These are phyloP conservation scores for Bothrops jararaca DNA, from an alignment of 2,113 vertebrate genomes.

Conservation along the genomic window DNA sequence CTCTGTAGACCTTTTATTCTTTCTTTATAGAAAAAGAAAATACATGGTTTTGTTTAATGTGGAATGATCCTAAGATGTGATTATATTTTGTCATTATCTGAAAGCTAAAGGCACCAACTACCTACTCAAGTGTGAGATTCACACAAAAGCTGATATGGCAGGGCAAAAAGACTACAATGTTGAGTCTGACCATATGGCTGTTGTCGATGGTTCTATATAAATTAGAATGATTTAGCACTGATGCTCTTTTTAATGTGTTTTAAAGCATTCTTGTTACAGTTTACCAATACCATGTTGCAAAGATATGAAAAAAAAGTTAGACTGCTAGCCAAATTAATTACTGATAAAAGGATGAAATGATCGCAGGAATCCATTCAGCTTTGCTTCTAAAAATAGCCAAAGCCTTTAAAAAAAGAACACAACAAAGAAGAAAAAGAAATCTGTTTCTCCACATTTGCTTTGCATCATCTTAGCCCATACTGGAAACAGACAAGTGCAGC, in stretches of 20 bases:
- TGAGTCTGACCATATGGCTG: background rate
- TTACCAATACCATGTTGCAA: background rate
- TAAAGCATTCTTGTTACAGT: slow-evolving; percentile 6
- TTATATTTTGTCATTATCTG: background rate
- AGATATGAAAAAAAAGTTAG: background rate
- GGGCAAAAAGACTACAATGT: background rate
- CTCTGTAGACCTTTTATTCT: background rate
- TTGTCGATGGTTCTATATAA: background rate
- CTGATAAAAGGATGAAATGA: slow-evolving; percentile 11
- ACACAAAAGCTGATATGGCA: background rate
- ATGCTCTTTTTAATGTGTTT: background rate
- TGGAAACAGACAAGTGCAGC: slow-evolving; percentile 33
- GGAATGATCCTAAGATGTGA: background rate
- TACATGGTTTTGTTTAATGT: background rate
- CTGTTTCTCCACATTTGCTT: slow-evolving; percentile 48
- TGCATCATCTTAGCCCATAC: slow-evolving; percentile 43
- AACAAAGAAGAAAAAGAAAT: slow-evolving; percentile 11
- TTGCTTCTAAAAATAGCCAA: background rate
- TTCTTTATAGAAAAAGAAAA: background rate
- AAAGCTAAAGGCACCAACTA: background rate
- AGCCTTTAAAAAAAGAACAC: slow-evolving; percentile 24
- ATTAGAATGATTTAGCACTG: background rate
- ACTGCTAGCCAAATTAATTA: slow-evolving; percentile 15
- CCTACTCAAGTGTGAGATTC: background rate
- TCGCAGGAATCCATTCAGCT: slow-evolving; percentile 8